Evolutionary conservation across 2,113 vertebrate genomes (phyloP).

Genomic region (Stictonetta naevosa): DNA sequence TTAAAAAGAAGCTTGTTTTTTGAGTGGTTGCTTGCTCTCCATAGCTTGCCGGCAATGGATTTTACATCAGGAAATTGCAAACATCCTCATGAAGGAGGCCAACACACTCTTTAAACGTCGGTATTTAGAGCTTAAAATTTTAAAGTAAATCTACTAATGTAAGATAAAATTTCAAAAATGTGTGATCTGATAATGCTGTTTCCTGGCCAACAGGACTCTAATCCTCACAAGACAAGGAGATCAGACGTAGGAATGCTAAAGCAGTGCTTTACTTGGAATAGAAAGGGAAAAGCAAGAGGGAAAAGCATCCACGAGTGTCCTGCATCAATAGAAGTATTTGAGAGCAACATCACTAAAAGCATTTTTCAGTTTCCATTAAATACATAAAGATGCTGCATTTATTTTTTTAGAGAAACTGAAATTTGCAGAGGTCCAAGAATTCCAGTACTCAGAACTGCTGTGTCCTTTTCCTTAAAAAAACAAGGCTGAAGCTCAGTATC

Average conservation of each 20-base stretch:
- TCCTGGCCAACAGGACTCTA: slow-evolving; percentile 4
- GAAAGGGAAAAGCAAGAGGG: background rate
- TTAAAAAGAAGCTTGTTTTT: background rate
- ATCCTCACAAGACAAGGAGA: background rate
- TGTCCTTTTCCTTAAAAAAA: background rate
- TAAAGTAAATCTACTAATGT: background rate
- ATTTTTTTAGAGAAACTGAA: background rate
- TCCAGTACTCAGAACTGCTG: background rate
- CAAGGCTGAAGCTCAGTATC: background rate
- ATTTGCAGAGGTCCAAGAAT: background rate
- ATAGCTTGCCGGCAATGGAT: background rate
- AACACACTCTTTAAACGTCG: background rate
- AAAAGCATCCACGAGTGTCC: background rate
- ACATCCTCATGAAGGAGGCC: background rate
- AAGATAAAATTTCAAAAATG: slow-evolving; percentile 4
- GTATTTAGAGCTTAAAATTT: background rate
- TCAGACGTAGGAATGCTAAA: background rate
- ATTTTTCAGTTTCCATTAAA: background rate
- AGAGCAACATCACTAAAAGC: background rate
- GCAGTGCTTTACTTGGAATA: background rate
- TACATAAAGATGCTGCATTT: too few relatives aligned
- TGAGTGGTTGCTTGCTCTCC: background rate
- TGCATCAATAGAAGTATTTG: background rate
- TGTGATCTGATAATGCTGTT: background rate
- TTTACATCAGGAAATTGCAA: background rate